phyloP scores from a whole-genome alignment of 2,113 vertebrate species.

The Thunnus thynnus region DNA sequence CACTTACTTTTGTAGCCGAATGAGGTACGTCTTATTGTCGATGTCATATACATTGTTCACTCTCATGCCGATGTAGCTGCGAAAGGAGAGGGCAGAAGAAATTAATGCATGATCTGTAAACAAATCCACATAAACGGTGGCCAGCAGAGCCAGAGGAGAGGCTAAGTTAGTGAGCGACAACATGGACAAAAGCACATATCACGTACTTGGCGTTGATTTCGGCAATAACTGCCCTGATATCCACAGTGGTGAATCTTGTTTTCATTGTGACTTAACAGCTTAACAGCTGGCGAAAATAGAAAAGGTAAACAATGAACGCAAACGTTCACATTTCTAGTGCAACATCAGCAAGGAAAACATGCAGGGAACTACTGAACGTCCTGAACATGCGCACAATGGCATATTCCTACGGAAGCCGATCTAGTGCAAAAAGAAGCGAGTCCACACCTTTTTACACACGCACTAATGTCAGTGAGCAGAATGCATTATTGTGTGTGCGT shows the following conservation, averaged over 20 bases:
- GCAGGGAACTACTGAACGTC: not conserved
- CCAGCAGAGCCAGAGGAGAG: slow-evolving; percentile 16
- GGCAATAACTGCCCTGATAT: slow-evolving; percentile 91
- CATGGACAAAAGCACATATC: not conserved
- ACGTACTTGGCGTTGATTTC: slow-evolving; percentile 91
- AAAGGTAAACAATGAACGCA: not conserved
- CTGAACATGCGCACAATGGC: slow-evolving; percentile 42
- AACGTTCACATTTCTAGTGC: slow-evolving; percentile 45
- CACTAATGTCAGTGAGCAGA: slow-evolving; percentile 14
- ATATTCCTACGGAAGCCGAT: slow-evolving; percentile 72
- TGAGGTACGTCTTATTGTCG: slow-evolving; percentile 97
- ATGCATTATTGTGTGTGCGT: slow-evolving; percentile 33
- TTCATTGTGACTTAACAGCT: slow-evolving; percentile 86
- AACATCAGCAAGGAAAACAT: slow-evolving; percentile 21
- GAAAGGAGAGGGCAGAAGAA: slow-evolving; percentile 23
- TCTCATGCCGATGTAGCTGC: slow-evolving; percentile 96
- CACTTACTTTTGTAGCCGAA: slow-evolving; percentile 94
- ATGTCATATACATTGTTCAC: slow-evolving; percentile 98
- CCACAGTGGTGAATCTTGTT: slow-evolving; percentile 91
- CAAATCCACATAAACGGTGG: slow-evolving; percentile 8
- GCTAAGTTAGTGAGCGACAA: slow-evolving; percentile 40
- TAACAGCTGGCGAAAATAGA: not conserved
- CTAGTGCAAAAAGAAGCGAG: slow-evolving; percentile 14
- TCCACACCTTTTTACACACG: slow-evolving; percentile 58
- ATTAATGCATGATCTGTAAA: not conserved